Conservation (phyloP, 2,113 vertebrate species). For the Mormyrus lacerda region DNA sequence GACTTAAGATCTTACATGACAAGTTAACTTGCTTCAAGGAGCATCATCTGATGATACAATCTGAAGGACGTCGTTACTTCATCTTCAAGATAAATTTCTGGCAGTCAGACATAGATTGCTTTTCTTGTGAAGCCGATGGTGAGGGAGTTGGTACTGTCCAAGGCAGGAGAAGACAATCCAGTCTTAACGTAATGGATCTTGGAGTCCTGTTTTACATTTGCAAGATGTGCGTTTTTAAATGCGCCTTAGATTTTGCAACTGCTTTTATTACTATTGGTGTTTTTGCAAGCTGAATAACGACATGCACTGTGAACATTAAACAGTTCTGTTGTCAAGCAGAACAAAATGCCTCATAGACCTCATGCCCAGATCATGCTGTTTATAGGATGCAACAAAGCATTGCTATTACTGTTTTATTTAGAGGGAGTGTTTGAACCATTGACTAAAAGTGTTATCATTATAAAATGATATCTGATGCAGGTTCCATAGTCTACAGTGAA, state of each 20-base stretch:
- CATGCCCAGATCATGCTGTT: neutral
- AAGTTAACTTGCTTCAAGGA: neutral
- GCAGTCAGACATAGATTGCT: neutral
- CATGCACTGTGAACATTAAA: neutral
- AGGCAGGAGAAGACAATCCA: neutral
- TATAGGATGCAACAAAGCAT: neutral
- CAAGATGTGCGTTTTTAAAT: neutral
- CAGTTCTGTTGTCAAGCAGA: neutral
- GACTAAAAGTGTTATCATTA: neutral
- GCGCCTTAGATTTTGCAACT: neutral
- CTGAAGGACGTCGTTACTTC: neutral
- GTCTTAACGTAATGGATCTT: neutral
- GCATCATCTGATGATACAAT: neutral
- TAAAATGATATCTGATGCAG: neutral
- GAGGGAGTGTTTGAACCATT: neutral
- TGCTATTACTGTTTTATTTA: neutral
- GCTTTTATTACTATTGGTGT: neutral
- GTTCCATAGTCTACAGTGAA: neutral
- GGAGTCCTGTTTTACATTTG: neutral
- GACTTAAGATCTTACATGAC: neutral
- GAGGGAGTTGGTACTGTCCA: neutral
- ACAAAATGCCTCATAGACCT: neutral
- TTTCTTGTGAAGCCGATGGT: neutral
- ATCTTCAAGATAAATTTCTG: neutral
- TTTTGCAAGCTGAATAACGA: neutral